Percentiles rank a stretch among this genome's conserved stretches.
Conservation (phyloP, 2,888 invertebrate species). For the Cheiracanthium punctorium region DNA sequence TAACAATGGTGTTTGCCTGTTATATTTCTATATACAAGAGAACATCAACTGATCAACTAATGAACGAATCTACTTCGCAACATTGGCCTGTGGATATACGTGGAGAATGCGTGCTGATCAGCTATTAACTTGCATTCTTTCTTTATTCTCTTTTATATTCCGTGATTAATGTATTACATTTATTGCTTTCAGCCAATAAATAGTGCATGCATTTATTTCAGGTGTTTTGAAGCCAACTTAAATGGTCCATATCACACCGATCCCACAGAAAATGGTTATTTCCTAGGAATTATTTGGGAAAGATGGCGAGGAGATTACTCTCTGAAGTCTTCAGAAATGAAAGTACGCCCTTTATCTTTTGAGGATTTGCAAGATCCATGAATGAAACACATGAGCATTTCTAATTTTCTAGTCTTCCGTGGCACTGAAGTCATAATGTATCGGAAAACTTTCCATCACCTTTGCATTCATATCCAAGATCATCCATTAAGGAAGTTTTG, state of each 20-base stretch:
- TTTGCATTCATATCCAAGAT: background rate
- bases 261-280: conserved; percentile 78
- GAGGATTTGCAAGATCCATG: conserved; percentile 58
- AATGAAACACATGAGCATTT: background rate
- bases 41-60: too few relatives aligned
- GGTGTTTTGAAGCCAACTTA: conserved; percentile 80
- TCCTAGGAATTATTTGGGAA: conserved; percentile 80
- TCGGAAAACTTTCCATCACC: conserved; percentile 1
- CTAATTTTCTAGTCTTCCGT: conserved; percentile 51
- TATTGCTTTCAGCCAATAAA: too few relatives aligned
- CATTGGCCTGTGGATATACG: too few relatives aligned
- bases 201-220: too few relatives aligned
- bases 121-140: too few relatives aligned
- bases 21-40: too few relatives aligned
- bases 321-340: conserved; percentile 74
- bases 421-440: conserved; percentile 23
- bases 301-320: conserved; percentile 80
- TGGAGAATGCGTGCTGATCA: too few relatives aligned
- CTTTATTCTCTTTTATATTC: too few relatives aligned
- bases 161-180: too few relatives aligned
- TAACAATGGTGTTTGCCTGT: too few relatives aligned
- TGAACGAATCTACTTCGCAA: too few relatives aligned
- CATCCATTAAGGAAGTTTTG: background rate
- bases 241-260: conserved; percentile 79
- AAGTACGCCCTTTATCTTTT: conserved; percentile 62